Conservation (phyloP, 2,113 vertebrate species). For the Sapajus apella region DNA sequence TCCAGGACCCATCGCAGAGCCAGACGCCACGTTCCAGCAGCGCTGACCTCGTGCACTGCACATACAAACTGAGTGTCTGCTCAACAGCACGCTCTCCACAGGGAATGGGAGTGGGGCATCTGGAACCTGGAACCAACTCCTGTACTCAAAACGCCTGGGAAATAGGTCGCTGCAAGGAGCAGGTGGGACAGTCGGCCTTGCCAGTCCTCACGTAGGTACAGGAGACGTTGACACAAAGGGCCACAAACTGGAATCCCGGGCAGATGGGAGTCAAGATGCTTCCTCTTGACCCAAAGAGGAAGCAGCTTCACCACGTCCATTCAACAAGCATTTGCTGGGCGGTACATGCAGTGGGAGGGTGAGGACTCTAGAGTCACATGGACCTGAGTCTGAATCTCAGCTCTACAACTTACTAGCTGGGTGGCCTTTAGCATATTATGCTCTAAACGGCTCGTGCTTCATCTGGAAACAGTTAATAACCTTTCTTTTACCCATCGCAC, state of each 20-base stretch:
- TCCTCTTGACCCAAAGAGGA: not conserved
- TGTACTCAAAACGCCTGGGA: not conserved
- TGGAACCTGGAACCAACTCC: not conserved
- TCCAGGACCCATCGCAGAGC: not conserved
- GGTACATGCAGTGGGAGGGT: not conserved
- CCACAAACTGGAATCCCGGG: not conserved
- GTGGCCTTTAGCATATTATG: not conserved
- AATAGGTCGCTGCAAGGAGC: not conserved
- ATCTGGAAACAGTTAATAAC: not conserved
- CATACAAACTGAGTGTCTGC: accelerated
- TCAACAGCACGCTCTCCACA: no score
- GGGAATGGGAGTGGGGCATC: no score
- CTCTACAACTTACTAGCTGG: not conserved
- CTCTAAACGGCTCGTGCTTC: not conserved
- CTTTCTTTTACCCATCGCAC: not conserved
- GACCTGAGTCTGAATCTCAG: not conserved
- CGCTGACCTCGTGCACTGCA: accelerated
- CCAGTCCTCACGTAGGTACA: accelerated
- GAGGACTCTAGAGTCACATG: no score
- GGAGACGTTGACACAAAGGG: not conserved
- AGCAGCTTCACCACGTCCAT: accelerated
- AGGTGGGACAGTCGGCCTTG: not conserved
- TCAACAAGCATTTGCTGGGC: not conserved
- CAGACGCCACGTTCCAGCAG: not conserved
- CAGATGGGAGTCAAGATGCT: not conserved